Evolutionary conservation across 2,888 invertebrate genomes (phyloP).

Genomic region (Smittia sp.): DNA sequence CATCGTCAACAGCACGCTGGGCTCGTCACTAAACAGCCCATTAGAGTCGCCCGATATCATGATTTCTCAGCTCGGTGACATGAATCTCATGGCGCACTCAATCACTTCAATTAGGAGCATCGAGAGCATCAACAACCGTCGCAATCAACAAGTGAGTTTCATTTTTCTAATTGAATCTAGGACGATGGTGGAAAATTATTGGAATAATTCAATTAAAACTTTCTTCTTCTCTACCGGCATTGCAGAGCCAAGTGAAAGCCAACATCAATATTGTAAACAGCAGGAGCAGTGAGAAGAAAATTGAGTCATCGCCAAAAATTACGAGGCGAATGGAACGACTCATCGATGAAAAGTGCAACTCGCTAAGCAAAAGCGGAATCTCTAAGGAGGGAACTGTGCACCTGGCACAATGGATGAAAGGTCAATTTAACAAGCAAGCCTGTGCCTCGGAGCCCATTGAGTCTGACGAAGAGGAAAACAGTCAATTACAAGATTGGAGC

Average conservation of each 20-base stretch:
- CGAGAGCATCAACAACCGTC: slow-evolving; percentile 50
- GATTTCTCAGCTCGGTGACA: slow-evolving; percentile 53
- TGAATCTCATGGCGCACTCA: slow-evolving; percentile 52
- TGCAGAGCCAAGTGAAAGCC: not conserved
- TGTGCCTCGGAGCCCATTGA: slow-evolving; percentile 42
- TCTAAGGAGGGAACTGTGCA: slow-evolving; percentile 71
- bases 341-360: slow-evolving; percentile 64
- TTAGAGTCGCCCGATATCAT: slow-evolving; percentile 74
- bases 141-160: slow-evolving; percentile 44
- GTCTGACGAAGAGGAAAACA: slow-evolving; percentile 50
- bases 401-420: slow-evolving; percentile 78
- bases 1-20: slow-evolving; percentile 76
- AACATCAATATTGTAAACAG: not conserved
- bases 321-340: slow-evolving; percentile 59
- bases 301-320: slow-evolving; percentile 33
- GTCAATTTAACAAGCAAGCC: slow-evolving; percentile 62
- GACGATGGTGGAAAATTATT: not conserved
- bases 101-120: slow-evolving; percentile 53
- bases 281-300: not conserved
- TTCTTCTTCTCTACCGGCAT: not conserved
- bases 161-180: not conserved
- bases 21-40: slow-evolving; percentile 76
- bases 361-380: slow-evolving; percentile 60
- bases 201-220: slow-evolving; percentile 20
- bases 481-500: slow-evolving; percentile 60